Conservation (phyloP, 2,797 vertebrate species). For the Cynodonichthys magdalenae region DNA sequence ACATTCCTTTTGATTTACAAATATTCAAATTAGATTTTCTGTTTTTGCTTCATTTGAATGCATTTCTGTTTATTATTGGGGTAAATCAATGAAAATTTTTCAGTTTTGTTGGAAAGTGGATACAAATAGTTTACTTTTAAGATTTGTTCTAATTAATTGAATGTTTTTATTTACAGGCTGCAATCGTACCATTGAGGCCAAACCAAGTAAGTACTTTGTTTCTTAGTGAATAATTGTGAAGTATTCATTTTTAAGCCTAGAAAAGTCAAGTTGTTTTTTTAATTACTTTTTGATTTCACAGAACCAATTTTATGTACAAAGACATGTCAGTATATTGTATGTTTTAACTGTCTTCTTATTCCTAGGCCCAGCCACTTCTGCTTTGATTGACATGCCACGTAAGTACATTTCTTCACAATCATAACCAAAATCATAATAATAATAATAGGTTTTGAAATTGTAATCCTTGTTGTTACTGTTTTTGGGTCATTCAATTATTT, state of each 20-base stretch:
- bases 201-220: background rate
- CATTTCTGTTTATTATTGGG: too few species aligned
- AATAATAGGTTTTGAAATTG: too few species aligned
- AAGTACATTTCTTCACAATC: too few species aligned
- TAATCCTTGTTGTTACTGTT: too few species aligned
- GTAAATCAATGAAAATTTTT: background rate
- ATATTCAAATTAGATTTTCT: background rate
- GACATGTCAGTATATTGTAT: background rate
- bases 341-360: background rate
- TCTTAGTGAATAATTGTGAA: background rate
- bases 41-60: too few species aligned
- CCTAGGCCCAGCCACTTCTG: background rate
- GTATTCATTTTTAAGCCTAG: too few species aligned
- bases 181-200: background rate
- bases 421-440: too few species aligned
- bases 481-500: too few species aligned
- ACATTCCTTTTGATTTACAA: background rate
- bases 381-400: too few species aligned
- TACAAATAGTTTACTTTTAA: background rate
- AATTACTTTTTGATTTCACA: background rate
- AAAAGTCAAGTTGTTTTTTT: too few species aligned
- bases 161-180: background rate
- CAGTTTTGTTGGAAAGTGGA: background rate
- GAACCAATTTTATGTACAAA: background rate
- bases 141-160: background rate